Evolutionary conservation across 2,797 vertebrate genomes (phyloP), one percentile per base, ranked within the genome.

Genomic region (Petrocephalus schoutedeni): DNA sequence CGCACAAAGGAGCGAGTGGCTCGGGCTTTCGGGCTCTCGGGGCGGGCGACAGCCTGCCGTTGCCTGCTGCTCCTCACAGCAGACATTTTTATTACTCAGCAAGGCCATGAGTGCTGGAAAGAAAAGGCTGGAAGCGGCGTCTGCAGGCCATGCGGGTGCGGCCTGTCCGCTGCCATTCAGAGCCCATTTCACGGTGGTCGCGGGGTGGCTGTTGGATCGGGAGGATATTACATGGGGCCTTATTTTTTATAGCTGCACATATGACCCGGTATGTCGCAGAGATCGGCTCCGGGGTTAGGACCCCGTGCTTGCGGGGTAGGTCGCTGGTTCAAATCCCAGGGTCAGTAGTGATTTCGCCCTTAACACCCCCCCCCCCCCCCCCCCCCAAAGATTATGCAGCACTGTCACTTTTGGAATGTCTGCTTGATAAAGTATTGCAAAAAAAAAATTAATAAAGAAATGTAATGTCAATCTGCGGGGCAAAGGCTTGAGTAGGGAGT

Each of bases 1-100:
- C 0, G 87, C 91, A 95, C 94, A 96, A 96, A 94, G 90, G 90
- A 49, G 83, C 3, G 91, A 91, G 89, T 87, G 87, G 91, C 92
- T 91, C 88, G 91, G 87, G 87, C 89, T 92, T 92, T 71, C 90
- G 91, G 89, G 91, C 92, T 80, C 36, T 89, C 90, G 91, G 88
- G 91, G 41, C 41, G 41, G 92, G 91, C 94, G 92, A 93, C 93
- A 89, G 89, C 88, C 89, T 45, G 64, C 49, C 54, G 90, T 89
- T 86, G 92, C 91, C 93, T 89, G 93, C 93, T 92, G 91, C 88
- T 85, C 54, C 89, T 89, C 88, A 88, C 89, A 58, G 90, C 92
- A 93, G 93, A 94, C 93, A 91, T 92, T 91, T 92, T 91, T 92
- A 92, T 89, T 89, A 88, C 59, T 86, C 87, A 0, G 53, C 21